These are phyloP conservation scores for Thalassophryne amazonica DNA, from an alignment of 2,797 vertebrate genomes.

Conservation along the genomic window DNA sequence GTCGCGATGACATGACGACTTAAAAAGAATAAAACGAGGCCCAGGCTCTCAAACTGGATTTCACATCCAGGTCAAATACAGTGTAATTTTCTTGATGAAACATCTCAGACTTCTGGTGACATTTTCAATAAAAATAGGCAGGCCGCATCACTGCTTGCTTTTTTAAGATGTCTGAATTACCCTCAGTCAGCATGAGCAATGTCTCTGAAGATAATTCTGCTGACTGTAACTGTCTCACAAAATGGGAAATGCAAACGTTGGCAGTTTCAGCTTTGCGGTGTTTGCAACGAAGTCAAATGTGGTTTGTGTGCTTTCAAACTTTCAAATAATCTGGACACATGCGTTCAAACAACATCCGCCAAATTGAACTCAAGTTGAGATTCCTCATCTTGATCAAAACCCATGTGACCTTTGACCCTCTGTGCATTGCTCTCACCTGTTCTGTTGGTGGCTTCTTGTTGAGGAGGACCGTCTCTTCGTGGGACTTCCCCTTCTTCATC, in stretches of 20 bases:
- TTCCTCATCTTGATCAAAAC: neutral
- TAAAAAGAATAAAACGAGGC: constrained; percentile 32
- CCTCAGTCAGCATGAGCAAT: constrained; percentile 8
- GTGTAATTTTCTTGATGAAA: constrained; percentile 17
- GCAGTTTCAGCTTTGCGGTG: neutral
- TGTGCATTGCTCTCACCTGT: constrained; percentile 54
- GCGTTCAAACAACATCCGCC: neutral
- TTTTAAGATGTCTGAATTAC: too few relatives aligned
- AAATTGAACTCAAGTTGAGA: neutral
- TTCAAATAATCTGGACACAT: neutral
- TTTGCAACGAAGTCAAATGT: neutral
- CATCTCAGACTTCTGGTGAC: constrained; percentile 33
- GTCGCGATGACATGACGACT: too few relatives aligned
- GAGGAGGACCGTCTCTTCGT: constrained; percentile 82
- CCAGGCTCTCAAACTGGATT: constrained; percentile 16
- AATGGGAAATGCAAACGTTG: neutral
- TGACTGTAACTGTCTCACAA: too few relatives aligned
- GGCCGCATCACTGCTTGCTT: too few relatives aligned
- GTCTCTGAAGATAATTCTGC: constrained; percentile 16
- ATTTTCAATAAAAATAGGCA: too few relatives aligned
- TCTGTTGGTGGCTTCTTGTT: constrained; percentile 63
- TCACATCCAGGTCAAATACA: constrained; percentile 18
- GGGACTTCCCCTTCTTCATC: constrained; percentile 82
- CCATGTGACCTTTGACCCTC: neutral
- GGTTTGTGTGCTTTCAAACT: neutral